A percentile compares a stretch with the other conserved stretches of the same genome.
phyloP scores from a whole-genome alignment of 2,797 vertebrate species.

The Acipenser transmontanus region DNA sequence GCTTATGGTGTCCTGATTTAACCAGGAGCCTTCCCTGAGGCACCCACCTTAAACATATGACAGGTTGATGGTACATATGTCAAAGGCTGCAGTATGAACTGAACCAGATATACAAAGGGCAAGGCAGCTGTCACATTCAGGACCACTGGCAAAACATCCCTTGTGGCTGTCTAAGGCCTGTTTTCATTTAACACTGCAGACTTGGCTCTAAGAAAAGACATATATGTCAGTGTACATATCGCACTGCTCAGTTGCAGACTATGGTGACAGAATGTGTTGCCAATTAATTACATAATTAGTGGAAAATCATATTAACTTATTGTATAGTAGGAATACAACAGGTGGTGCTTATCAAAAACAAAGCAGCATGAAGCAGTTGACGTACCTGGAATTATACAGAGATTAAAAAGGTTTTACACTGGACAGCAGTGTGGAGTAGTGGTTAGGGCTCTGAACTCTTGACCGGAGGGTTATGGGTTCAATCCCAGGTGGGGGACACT shows the following conservation, averaged over 20 bases:
- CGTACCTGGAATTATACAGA: too few species aligned
- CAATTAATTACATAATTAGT: neutral
- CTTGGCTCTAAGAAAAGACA: neutral
- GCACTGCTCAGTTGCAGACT: too few species aligned
- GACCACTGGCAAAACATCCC: conserved; percentile 60
- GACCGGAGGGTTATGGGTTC: too few species aligned
- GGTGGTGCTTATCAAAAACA: too few species aligned
- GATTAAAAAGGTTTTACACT: too few species aligned
- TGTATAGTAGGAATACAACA: too few species aligned
- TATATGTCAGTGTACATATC: too few species aligned
- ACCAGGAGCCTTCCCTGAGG: conserved; percentile 17
- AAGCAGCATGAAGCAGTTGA: too few species aligned
- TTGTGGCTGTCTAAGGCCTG: conserved; percentile 49
- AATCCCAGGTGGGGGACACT: too few species aligned
- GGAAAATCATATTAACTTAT: neutral
- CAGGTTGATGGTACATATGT: neutral
- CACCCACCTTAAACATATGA: neutral
- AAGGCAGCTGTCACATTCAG: conserved; percentile 57
- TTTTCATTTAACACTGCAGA: conserved; percentile 43
- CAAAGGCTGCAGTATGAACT: neutral
- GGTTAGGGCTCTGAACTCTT: too few species aligned
- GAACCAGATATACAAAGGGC: conserved; percentile 5
- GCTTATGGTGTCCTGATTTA: conserved; percentile 16
- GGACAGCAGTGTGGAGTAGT: too few species aligned
- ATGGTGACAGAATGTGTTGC: too few species aligned